Evolutionary conservation across 2,797 vertebrate genomes (phyloP).

Genomic region (Anableps anableps): DNA sequence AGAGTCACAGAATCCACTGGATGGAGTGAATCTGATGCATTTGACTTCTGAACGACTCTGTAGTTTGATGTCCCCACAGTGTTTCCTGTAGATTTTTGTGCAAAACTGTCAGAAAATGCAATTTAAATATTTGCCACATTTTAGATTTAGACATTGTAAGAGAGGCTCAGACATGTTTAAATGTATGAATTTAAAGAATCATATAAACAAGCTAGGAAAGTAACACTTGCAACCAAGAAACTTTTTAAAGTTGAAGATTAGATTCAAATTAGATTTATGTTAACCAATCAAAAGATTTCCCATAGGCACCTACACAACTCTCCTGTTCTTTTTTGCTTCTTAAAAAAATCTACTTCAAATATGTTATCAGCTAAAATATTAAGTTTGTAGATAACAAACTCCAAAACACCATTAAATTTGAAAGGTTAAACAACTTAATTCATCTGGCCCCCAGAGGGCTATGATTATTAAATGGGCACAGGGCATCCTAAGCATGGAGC

Average conservation of each 20-base stretch:
- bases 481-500: background rate
- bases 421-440: background rate
- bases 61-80: slow-evolving; percentile 3
- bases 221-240: no score
- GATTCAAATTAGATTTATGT: no score
- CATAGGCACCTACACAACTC: no score
- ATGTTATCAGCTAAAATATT: background rate
- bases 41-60: background rate
- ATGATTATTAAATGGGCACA: background rate
- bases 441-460: background rate
- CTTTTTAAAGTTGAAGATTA: no score
- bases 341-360: background rate
- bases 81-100: background rate
- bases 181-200: background rate
- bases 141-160: background rate
- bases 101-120: background rate
- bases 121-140: background rate
- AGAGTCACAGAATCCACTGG: slow-evolving; percentile 17
- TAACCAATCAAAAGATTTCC: no score
- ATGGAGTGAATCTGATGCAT: background rate
- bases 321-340: no score
- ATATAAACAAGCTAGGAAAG: no score
- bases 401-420: background rate
- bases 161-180: rapidly evolving
- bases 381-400: background rate